A percentile compares a stretch with the other conserved stretches of the same genome.
Evolutionary conservation across 2,797 vertebrate genomes (phyloP).

Genomic region (Molossus alvarezi): DNA sequence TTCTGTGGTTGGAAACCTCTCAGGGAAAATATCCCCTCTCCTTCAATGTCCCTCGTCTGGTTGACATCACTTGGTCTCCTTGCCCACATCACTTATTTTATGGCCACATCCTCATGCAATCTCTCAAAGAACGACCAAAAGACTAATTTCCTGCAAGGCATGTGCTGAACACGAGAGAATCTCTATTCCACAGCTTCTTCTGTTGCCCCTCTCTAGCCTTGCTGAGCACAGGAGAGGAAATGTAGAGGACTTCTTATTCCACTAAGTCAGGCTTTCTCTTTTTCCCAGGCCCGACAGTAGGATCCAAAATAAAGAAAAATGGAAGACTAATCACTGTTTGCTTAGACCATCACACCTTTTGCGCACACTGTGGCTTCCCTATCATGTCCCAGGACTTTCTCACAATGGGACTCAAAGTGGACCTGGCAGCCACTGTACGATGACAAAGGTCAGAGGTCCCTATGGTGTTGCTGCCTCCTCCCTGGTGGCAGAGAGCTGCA

Average conservation of each 20-base stretch:
- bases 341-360: conserved; percentile 2
- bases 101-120: neutral
- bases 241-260: conserved; percentile 15
- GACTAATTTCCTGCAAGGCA: neutral
- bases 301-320: conserved; percentile 26
- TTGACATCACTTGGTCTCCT: neutral
- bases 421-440: neutral
- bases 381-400: neutral
- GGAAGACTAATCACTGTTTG: neutral
- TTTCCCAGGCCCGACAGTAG: neutral
- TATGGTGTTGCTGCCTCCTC: conserved; percentile 34
- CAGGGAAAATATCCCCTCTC: conserved; percentile 15
- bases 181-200: neutral
- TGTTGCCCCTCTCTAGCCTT: neutral
- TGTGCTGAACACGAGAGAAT: neutral
- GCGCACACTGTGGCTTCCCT: neutral
- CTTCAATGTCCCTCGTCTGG: neutral
- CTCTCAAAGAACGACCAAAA: neutral
- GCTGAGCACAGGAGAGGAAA: neutral
- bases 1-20: conserved; percentile 32
- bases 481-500: conserved; percentile 43
- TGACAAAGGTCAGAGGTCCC: neutral
- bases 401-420: neutral
- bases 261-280: neutral
- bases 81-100: neutral